Percentiles rank a stretch among this genome's conserved stretches.
Evolutionary conservation across 2,113 vertebrate genomes (phyloP).

Genomic region (Lipotes vexillifer): DNA sequence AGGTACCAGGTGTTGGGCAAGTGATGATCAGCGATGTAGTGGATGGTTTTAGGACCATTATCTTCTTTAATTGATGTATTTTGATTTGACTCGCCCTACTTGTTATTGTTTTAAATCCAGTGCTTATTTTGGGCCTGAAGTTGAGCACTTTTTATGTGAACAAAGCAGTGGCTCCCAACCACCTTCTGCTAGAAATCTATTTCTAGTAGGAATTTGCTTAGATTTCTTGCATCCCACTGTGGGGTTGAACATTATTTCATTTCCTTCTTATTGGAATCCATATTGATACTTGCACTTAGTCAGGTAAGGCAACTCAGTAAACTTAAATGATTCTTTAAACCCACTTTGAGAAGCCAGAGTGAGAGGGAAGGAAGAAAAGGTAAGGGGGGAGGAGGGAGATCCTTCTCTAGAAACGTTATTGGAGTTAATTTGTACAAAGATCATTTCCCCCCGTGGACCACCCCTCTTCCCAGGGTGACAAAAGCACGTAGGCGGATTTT

Average conservation of each 20-base stretch:
- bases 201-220: not conserved
- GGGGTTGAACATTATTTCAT: not conserved
- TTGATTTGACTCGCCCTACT: not conserved
- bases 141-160: not conserved
- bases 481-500: not conserved
- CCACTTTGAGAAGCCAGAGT: not conserved
- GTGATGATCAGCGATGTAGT: not conserved
- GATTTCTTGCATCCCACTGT: not conserved
- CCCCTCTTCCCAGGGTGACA: not conserved
- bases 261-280: not conserved
- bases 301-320: not conserved
- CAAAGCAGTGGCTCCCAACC: not conserved
- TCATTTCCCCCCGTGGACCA: not conserved
- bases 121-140: not conserved
- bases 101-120: not conserved
- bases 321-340: not conserved
- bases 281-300: not conserved
- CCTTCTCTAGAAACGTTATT: not conserved
- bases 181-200: not conserved
- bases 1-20: not conserved
- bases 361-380: not conserved
- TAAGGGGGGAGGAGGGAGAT: not conserved
- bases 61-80: not conserved
- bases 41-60: not conserved
- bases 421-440: not conserved